These are phyloP conservation scores for Papilio polyxenes DNA, from an alignment of 1,140 invertebrate genomes.

Conservation along the genomic window DNA sequence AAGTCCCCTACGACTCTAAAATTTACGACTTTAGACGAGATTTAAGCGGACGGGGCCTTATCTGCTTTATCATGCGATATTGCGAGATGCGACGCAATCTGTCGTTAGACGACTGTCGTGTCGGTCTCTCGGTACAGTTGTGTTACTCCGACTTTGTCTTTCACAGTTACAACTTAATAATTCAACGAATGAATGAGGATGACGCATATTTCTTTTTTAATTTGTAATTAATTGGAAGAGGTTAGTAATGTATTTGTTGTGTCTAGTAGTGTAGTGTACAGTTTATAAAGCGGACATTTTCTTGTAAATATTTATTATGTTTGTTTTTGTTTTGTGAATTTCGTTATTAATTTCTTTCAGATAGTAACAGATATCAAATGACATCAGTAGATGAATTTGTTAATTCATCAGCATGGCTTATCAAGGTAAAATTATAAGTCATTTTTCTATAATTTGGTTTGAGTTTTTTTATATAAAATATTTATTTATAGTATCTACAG, in stretches of 20 bases:
- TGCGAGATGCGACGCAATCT: conserved; percentile 58
- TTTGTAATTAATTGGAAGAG: conserved; percentile 55
- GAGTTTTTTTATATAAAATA: neutral
- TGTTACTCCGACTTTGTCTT: neutral
- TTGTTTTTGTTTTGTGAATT: conserved; percentile 35
- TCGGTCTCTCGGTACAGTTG: conserved; percentile 36
- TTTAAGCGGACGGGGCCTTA: conserved; percentile 69
- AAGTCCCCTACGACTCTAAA: conserved; percentile 72
- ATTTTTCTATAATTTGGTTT: conserved; percentile 12
- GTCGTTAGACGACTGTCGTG: conserved; percentile 51
- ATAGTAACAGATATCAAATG: conserved; percentile 59
- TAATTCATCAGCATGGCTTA: conserved; percentile 73
- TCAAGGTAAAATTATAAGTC: conserved; percentile 63
- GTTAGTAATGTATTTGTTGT: conserved; percentile 54
- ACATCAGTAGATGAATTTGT: conserved; percentile 77
- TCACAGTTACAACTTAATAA: neutral
- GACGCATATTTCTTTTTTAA: conserved; percentile 51
- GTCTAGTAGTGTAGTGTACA: neutral
- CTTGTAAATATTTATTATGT: neutral
- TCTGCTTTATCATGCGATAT: conserved; percentile 75
- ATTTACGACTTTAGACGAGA: conserved; percentile 76
- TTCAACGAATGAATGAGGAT: conserved; percentile 34
- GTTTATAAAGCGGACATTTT: neutral
- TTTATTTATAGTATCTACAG: neutral
- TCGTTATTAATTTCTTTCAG: conserved; percentile 55